These are phyloP conservation scores for Rhynchonycteris naso DNA, from an alignment of 2,797 vertebrate genomes.

Conservation along the genomic window DNA sequence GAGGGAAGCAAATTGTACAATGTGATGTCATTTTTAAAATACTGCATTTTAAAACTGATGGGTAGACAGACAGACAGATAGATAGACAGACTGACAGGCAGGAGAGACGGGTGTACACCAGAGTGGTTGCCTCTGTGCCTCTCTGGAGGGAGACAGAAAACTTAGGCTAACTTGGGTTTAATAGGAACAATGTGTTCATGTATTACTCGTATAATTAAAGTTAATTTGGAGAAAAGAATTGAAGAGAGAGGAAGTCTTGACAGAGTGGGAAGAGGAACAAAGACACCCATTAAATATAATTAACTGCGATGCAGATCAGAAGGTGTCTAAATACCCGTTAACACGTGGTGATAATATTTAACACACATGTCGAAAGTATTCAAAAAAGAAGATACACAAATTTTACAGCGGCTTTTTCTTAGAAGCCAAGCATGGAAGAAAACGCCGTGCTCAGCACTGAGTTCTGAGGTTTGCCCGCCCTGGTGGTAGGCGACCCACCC, in stretches of 20 bases:
- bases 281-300: constrained; percentile 59
- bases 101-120: background rate
- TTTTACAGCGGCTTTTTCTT: background rate
- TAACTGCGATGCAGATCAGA: background rate
- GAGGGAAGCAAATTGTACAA: background rate
- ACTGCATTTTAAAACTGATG: background rate
- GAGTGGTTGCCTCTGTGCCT: background rate
- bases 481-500: background rate
- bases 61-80: too few species aligned
- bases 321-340: background rate
- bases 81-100: background rate
- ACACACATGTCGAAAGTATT: constrained; percentile 26
- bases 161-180: background rate
- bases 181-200: background rate
- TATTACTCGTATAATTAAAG: constrained; percentile 57
- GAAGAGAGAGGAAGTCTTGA: background rate
- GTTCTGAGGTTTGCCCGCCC: background rate
- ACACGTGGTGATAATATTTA: constrained; percentile 24
- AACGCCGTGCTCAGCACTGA: constrained; percentile 14
- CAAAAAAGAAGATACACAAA: constrained; percentile 18
- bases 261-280: constrained; percentile 47
- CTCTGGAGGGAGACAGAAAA: background rate
- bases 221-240: constrained; percentile 42
- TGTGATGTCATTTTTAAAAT: background rate
- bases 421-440: constrained; percentile 17